phyloP scores from a whole-genome alignment of 1,140 invertebrate genomes.

The Monomorium pharaonis region DNA sequence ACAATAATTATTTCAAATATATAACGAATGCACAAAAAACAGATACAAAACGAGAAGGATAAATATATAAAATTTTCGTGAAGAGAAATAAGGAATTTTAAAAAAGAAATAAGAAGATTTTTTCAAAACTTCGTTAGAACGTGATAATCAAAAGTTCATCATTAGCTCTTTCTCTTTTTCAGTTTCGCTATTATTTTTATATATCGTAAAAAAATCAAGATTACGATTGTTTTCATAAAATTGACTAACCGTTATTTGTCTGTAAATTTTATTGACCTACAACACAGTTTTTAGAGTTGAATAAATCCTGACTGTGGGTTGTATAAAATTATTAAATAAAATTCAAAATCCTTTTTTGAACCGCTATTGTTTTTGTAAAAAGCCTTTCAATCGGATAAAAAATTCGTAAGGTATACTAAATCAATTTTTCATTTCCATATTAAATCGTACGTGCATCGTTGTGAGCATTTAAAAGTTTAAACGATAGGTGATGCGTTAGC shows the following conservation, averaged over 20 bases:
- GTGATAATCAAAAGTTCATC: background rate
- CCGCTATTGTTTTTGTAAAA: constrained; percentile 24
- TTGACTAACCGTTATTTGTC: background rate
- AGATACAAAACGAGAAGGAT: background rate
- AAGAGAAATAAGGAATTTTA: background rate
- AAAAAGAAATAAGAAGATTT: background rate
- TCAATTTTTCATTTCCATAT: constrained; percentile 20
- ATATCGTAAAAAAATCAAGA: background rate
- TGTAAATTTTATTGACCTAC: constrained; percentile 4
- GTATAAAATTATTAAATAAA: constrained; percentile 30
- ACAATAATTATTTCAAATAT: background rate
- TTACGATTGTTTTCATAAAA: background rate
- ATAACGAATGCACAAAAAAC: background rate
- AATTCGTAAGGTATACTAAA: constrained; percentile 12
- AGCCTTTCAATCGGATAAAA: constrained; percentile 39
- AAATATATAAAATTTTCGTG: background rate
- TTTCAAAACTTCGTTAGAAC: background rate
- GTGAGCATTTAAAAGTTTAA: background rate
- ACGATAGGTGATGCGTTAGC: background rate
- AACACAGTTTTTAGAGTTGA: constrained; percentile 8
- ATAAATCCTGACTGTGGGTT: constrained; percentile 35
- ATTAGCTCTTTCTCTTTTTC: background rate
- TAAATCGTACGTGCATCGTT: background rate
- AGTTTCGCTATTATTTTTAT: background rate
- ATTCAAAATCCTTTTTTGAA: constrained; percentile 28